Evolutionary conservation across 2,113 vertebrate genomes (phyloP), one percentile per base, ranked within the genome.

Genomic region (Catharus bicknelli): DNA sequence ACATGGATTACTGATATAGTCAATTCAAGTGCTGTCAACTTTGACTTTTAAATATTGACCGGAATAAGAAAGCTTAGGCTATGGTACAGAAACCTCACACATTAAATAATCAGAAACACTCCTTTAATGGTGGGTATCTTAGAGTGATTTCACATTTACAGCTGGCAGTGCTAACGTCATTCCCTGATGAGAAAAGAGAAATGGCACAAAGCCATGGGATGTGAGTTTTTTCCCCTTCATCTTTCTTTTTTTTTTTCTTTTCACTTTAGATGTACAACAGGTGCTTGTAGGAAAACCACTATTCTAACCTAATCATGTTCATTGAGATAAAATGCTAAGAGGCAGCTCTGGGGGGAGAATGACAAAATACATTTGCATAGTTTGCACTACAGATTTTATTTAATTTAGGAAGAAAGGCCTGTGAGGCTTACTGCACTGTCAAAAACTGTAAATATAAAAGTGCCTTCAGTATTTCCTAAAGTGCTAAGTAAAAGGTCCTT

Each of bases 301-400:
- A 7, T 38, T 76, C 62, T 73, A 96, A 96, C 62, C 19, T 83
- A 90, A 95, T 97, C 73, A 76, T 57, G 19, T 20, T 90, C 57
- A 40, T 57, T 79, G 25, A 75, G 58, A 94, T 53, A 73, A 97
- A 96, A 98, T 83, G 48, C 74, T 93, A 87, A 79, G 72, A 75
- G 74, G 68, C 92, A 95, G 47, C 36, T 83, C 61, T 36, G 75
- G 75, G 78, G 69, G 86, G 64, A 94, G 86, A 90, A 83, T 68
- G 89, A 91, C 90, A 96, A 95, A 97, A 88, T 29, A 21, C 3
- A 94, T 94, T 87, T 96, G 59, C 91, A 90, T 66, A 95, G 80
- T 78, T 95, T 91, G 57, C 48, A 89, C 15, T 93, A 67, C 17
- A 90, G 59, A 86, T 87, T 91, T 89, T 88, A 95, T 90, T 95